Conservation (phyloP, 2,113 vertebrate genomes). For the Chloebia gouldiae region DNA sequence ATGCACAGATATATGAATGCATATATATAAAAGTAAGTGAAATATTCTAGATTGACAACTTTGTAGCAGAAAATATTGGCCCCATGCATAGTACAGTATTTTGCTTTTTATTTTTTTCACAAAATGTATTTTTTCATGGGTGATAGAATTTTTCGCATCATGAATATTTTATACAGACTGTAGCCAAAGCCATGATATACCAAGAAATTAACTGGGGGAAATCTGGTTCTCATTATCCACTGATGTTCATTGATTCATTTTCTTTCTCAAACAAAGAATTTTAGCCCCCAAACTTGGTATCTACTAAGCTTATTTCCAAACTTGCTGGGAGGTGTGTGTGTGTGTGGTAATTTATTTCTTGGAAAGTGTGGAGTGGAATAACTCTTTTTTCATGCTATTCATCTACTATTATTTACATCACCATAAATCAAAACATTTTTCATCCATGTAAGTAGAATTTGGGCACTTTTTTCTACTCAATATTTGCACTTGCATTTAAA, state of each 20-base stretch:
- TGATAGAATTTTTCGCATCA: constrained; percentile 62
- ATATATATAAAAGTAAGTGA: not conserved
- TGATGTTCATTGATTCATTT: constrained; percentile 78
- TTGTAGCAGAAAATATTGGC: not conserved
- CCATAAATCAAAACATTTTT: constrained; percentile 7
- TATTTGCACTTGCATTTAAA: not conserved
- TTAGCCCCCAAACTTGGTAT: constrained; percentile 59
- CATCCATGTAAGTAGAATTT: not conserved
- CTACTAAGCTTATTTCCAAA: constrained; percentile 66
- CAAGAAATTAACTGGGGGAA: constrained; percentile 75
- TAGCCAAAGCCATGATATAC: constrained; percentile 70
- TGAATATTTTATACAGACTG: constrained; percentile 70
- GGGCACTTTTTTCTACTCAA: not conserved
- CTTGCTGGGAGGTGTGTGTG: constrained; percentile 4
- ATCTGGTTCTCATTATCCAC: constrained; percentile 78
- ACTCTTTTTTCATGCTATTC: not conserved
- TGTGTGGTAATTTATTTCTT: not conserved
- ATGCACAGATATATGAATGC: not conserved
- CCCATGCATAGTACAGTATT: not conserved
- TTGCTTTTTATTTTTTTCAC: constrained; percentile 25
- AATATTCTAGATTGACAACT: constrained; percentile 27
- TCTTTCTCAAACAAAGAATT: constrained; percentile 64
- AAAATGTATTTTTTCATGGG: constrained; percentile 56
- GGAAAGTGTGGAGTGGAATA: constrained; percentile 19
- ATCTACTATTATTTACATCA: constrained; percentile 8